phyloP scores from a whole-genome alignment of 2,797 vertebrate genomes.

The Sebastes miniatus region DNA sequence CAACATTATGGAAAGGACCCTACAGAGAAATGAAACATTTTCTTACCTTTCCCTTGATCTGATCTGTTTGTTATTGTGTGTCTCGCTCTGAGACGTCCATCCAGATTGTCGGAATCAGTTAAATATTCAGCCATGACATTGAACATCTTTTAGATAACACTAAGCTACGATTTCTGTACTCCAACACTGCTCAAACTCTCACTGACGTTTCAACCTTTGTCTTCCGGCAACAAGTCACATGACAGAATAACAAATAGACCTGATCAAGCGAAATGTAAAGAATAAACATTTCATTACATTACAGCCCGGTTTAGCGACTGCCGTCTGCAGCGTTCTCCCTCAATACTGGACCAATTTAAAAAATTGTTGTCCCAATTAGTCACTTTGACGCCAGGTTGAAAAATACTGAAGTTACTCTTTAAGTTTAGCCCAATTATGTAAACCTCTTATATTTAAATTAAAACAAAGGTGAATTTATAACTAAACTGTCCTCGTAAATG shows the following conservation, averaged over 20 bases:
- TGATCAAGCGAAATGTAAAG: no score
- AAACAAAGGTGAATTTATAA: not conserved
- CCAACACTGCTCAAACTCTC: no score
- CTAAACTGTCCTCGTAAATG: not conserved
- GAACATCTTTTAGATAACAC: no score
- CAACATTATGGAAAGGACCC: not conserved
- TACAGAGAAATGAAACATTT: not conserved
- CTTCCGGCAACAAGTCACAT: no score
- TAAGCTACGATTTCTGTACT: no score
- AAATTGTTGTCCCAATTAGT: rapidly evolving
- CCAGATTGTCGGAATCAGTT: no score
- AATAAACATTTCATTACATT: not conserved
- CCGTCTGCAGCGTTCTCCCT: not conserved
- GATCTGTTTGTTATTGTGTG: not conserved
- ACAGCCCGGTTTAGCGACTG: not conserved
- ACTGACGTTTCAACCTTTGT: no score
- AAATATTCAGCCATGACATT: no score
- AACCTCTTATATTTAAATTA: not conserved
- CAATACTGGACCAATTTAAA: not conserved
- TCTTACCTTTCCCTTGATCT: not conserved
- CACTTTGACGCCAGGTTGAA: not conserved
- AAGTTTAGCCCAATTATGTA: not conserved
- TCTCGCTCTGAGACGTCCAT: no score
- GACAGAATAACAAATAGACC: no score
- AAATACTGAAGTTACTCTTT: no score